Percentiles rank a stretch among this genome's conserved stretches.
phyloP scores from a whole-genome alignment of 2,888 invertebrate genomes.

The Liopterus haemorrhoidalis region DNA sequence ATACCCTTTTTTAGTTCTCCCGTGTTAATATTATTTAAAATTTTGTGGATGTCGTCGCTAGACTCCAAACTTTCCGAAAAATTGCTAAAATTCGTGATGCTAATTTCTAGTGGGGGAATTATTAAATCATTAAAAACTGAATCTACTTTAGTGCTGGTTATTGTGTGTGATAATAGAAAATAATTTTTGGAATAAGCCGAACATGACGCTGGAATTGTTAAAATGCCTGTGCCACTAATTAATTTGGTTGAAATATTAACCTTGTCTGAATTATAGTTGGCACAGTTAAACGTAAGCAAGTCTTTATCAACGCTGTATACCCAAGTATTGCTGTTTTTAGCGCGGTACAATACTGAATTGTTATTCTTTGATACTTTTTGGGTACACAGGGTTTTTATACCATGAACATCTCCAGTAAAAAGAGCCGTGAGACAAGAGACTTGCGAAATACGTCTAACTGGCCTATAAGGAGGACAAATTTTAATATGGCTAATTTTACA shows the following conservation, averaged over 20 bases:
- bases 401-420: conserved; percentile 3
- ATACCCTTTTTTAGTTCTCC: conserved; percentile 7
- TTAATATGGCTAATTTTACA: conserved; percentile 8
- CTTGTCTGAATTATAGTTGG: too few relatives aligned
- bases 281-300: conserved; percentile 6
- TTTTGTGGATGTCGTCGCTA: conserved; percentile 1
- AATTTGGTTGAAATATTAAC: background rate
- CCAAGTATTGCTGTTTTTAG: conserved; percentile 11
- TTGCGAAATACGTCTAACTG: conserved; percentile 11
- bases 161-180: conserved; percentile 8
- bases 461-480: conserved; percentile 7
- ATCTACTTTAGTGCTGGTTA: background rate
- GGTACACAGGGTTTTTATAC: background rate
- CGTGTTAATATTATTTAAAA: background rate
- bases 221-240: conserved; percentile 6
- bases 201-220: conserved; percentile 11
- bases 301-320: conserved; percentile 17
- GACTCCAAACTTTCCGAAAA: background rate
- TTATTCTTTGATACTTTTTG: conserved; percentile 2
- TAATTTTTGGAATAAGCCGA: conserved; percentile 7
- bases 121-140: background rate
- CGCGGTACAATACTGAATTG: conserved; percentile 7
- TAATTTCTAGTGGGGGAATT: conserved; percentile 5
- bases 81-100: background rate
- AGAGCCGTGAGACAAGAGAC: conserved; percentile 8